phyloP scores from a whole-genome alignment of 2,113 vertebrate species.

The Odocoileus virginianus region DNA sequence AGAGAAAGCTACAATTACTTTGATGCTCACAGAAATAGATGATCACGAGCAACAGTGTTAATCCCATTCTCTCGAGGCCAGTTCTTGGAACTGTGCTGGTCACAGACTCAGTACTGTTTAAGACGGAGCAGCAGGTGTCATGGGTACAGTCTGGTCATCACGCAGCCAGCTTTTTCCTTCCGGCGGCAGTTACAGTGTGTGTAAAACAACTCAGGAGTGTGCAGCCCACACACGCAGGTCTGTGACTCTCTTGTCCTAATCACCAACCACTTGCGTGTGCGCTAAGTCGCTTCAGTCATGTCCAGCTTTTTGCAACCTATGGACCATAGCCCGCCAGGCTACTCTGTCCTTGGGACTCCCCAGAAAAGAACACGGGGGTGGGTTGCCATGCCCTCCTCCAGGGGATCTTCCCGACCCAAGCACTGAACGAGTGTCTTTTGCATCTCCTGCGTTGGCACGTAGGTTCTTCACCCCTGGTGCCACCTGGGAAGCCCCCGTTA shows the following conservation, averaged over 20 bases:
- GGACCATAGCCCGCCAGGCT: not conserved
- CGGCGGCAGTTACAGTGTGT: fast-evolving
- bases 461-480: not conserved
- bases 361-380: not conserved
- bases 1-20: not conserved
- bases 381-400: not conserved
- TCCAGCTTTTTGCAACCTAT: not conserved
- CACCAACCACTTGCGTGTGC: not conserved
- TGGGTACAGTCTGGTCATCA: not conserved
- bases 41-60: not conserved
- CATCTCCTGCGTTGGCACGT: not conserved
- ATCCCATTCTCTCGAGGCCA: not conserved
- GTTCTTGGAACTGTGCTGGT: not conserved
- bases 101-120: not conserved
- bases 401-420: not conserved
- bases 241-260: not conserved
- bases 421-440: not conserved
- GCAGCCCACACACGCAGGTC: not conserved
- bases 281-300: not conserved
- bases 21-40: not conserved
- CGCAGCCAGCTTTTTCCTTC: not conserved
- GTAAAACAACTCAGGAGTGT: not conserved
- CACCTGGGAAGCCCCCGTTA: not conserved
- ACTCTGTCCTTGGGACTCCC: not conserved
- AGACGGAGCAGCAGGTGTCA: not conserved